Conservation (phyloP, 1,140 invertebrate species). For the Streblospio benedicti region DNA sequence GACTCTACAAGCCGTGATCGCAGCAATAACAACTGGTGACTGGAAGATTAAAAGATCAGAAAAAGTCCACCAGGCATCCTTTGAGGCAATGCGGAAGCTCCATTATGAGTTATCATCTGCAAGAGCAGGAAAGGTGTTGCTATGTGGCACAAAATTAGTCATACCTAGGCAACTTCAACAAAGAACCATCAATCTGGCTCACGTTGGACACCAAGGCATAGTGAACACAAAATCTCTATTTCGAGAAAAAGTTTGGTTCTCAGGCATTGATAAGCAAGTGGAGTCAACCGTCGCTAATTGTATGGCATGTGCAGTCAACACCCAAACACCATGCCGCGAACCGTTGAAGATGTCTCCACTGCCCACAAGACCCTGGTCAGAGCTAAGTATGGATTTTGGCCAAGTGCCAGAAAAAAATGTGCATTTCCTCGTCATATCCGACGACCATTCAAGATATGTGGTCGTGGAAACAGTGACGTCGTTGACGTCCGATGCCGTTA, state of each 20-base stretch:
- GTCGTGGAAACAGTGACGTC: conserved; percentile 21
- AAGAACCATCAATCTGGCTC: not conserved
- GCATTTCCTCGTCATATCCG: conserved; percentile 18
- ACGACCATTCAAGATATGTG: conserved; percentile 25
- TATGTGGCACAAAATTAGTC: not conserved
- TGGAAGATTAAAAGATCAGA: not conserved
- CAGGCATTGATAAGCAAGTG: not conserved
- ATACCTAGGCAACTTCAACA: not conserved
- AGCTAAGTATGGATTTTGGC: conserved; percentile 3
- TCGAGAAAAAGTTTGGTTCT: not conserved
- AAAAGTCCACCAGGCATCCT: not conserved
- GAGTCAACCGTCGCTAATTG: not conserved
- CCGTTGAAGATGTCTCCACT: not conserved
- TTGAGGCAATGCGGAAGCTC: not conserved
- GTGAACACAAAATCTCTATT: not conserved
- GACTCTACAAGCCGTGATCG: not conserved
- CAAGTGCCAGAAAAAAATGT: conserved; percentile 18
- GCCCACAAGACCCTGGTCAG: not conserved
- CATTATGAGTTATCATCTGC: not conserved
- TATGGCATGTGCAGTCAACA: not conserved
- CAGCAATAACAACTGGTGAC: too few species aligned
- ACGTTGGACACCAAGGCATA: not conserved
- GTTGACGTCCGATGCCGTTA: conserved; percentile 14
- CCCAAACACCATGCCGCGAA: not conserved
- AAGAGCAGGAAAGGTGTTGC: not conserved